Evolutionary conservation across 2,888 invertebrate genomes (phyloP).

Genomic region (Physocephala rufipes): DNA sequence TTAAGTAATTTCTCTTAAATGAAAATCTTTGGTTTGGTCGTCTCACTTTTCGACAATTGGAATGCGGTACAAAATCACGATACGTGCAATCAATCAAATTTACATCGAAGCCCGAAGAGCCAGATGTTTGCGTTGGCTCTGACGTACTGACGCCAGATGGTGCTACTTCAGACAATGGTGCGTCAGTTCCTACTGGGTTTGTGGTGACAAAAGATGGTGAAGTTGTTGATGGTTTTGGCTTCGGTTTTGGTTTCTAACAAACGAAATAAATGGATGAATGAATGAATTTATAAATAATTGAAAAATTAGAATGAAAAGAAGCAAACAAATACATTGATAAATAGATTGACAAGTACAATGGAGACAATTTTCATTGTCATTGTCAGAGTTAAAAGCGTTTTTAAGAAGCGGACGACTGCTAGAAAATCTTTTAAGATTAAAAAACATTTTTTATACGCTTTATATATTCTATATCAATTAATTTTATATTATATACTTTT

Average conservation of each 20-base stretch:
- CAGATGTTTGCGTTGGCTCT: constrained; percentile 9
- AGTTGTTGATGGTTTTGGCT: constrained; percentile 48
- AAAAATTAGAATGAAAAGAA: background rate
- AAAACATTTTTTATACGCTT: background rate
- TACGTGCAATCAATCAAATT: constrained; percentile 66
- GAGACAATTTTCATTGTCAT: constrained; percentile 4
- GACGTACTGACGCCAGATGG: constrained; percentile 44
- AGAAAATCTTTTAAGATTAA: no score
- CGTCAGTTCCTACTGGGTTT: constrained; percentile 35
- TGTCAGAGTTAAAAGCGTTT: constrained; percentile 5
- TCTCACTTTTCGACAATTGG: constrained; percentile 70
- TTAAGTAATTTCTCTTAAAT: background rate
- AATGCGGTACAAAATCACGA: constrained; percentile 70
- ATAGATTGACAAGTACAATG: background rate
- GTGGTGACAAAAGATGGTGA: constrained; percentile 43
- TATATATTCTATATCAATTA: background rate
- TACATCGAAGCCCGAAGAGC: constrained; percentile 50
- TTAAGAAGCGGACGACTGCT: no score
- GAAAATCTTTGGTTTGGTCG: background rate
- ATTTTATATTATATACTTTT: background rate
- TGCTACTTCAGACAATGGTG: no score
- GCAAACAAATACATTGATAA: background rate
- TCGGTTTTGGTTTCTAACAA: constrained; percentile 14
- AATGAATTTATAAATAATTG: background rate
- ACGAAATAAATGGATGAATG: constrained; percentile 11